phyloP scores from a whole-genome alignment of 2,113 vertebrate species.

The Machaerirhynchus nigripectus region DNA sequence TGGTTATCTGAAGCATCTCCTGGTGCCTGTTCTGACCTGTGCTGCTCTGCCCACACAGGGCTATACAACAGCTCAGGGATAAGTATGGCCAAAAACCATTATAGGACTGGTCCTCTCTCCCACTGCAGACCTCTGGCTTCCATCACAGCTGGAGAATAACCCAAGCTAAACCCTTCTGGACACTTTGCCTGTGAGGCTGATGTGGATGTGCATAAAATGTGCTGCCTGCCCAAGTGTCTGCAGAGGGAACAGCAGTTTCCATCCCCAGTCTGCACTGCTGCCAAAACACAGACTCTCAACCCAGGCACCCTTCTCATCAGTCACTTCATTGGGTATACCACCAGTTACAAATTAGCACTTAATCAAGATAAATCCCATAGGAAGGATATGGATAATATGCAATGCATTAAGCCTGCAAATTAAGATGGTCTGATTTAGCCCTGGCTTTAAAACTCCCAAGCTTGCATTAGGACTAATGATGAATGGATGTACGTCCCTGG shows the following conservation, averaged over 20 bases:
- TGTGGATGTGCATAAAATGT: background rate
- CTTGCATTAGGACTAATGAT: slow-evolving; percentile 59
- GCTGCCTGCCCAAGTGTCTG: background rate
- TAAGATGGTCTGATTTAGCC: slow-evolving; percentile 62
- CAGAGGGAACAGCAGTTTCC: background rate
- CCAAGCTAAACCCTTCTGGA: background rate
- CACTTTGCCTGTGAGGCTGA: background rate
- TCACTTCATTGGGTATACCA: slow-evolving; percentile 54
- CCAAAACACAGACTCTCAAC: slow-evolving; percentile 26
- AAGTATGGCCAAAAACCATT: accelerated
- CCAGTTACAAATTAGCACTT: slow-evolving; percentile 65
- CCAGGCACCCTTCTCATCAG: slow-evolving; percentile 56
- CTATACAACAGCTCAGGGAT: background rate
- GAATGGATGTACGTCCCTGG: slow-evolving; percentile 33
- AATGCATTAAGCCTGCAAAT: slow-evolving; percentile 62
- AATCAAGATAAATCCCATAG: slow-evolving; percentile 69
- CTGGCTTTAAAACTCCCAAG: slow-evolving; percentile 46
- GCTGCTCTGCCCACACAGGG: background rate
- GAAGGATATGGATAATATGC: slow-evolving; percentile 63
- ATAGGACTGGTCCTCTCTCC: background rate
- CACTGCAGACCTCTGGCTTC: background rate
- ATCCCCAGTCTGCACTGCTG: background rate
- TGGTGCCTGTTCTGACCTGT: background rate
- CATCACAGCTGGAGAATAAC: background rate
- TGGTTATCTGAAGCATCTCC: background rate